Base-by-base conservation (phyloP, 2,797 vertebrate genomes). In the Aulostomus chinensis region DNA sequence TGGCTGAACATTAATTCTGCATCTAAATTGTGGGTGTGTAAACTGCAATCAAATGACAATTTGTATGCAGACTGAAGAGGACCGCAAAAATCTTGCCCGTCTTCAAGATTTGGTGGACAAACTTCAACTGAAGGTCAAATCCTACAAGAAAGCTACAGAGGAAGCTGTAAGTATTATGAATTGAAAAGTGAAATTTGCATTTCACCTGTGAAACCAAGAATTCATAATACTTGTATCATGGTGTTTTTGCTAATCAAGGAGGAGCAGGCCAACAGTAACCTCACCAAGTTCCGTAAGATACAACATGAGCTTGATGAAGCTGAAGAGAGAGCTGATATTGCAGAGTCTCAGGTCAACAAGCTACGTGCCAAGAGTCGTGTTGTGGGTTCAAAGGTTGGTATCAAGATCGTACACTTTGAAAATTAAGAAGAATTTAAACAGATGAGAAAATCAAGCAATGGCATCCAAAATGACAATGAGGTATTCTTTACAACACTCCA, bases 341-440 rank as follows among this genome's bases (percentile, higher is more conserved):
- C 93, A 0, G 94, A 95, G 80, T 93, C 92, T 17, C 93, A 94
- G 72, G 93, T 94, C 84, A 94, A 94, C 86, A 94, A 94, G 63
- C 26, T 94, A 39, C 85, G 92, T 74, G 90, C 83, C 28, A 93
- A 92, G 79, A 93, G 87, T 26, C 89, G 92, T 0, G 92, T 94
- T 67, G 55, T 86, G 0, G 89, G 91, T 1, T 20, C 79, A 5
- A 94, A 94, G 92, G 93, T 91, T 16, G 64, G 85, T 9, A 9
- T n/a, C n/a, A n/a, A n/a, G n/a, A n/a, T n/a, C n/a, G n/a, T n/a
- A n/a, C n/a, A n/a, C n/a, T n/a, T n/a, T n/a, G n/a, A n/a, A n/a
- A n/a, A n/a, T n/a, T n/a, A n/a, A n/a, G n/a, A n/a, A n/a, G n/a
- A n/a, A n/a, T n/a, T n/a, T n/a, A n/a, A n/a, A n/a, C n/a, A n/a